Evolutionary conservation across 2,888 invertebrate genomes (phyloP), one percentile per base, ranked within the genome.

Genomic region (Metellina segmentata): DNA sequence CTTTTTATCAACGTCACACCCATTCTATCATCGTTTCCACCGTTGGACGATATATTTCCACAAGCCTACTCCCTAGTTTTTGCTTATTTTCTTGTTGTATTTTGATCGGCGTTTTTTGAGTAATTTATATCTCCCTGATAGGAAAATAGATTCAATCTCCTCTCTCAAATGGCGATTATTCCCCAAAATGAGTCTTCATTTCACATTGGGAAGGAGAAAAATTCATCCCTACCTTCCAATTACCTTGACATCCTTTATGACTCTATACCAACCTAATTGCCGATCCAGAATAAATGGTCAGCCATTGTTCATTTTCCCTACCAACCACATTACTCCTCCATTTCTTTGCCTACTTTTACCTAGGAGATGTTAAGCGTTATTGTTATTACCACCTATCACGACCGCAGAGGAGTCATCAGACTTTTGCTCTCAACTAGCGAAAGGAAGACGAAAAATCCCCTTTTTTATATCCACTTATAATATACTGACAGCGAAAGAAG

Each of bases 231-330:
- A 71, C 81, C 61, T 69, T 61, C 77, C 74, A 88, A 88, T 88
- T 81, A 88, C 48, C 53, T 74, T 88, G 81, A 81, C 88, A 88
- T 61, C 71, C 72, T 81, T 88, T 88, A 88, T 61, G 88, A 88
- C 88, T 88, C 61, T 74, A 88, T 88, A 53, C 71, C 53, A 34
- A 19, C 74, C 74, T 74, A 81, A 88, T 74, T 74, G 61, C 53
- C 49, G 11, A 85, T 83, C 85, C 52, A 79, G 48, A 79, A 90
- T 90, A 85, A 90, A 90, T 85, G 89, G 78, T 72, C 19, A 70
- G 13, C 89, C 89, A 90, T 90, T 90, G 89, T 90, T 90, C 61
- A 19, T 70, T 51, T 71, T 19, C 72, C 71, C 20, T 20, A 51
- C 75, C 20, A 77, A 89, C 72, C 83, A 71, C 83, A 90, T 85